These are phyloP conservation scores for Heliconius sara DNA, from an alignment of 2,888 invertebrate species.

Conservation along the genomic window DNA sequence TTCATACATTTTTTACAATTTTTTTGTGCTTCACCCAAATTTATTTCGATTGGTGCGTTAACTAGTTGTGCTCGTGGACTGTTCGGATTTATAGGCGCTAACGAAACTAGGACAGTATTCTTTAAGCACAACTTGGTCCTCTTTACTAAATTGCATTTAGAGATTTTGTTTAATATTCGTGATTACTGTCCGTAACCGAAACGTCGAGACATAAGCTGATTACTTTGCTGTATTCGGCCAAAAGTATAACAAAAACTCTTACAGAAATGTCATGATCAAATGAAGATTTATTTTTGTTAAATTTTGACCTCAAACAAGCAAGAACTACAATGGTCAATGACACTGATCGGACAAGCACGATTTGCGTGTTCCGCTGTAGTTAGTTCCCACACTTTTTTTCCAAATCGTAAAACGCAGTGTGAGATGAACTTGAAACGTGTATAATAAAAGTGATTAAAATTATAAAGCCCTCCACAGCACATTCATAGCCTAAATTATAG, in stretches of 20 bases:
- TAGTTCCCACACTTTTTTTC: constrained; percentile 46
- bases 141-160: not conserved
- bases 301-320: constrained; percentile 21
- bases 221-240: not conserved
- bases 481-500: not conserved
- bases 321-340: constrained; percentile 49
- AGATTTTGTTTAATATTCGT: not conserved
- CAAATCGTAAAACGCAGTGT: constrained; percentile 18
- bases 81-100: too few species aligned
- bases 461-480: not conserved
- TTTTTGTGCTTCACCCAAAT: not conserved
- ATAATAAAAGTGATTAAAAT: constrained; percentile 2
- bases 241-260: not conserved
- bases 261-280: not conserved
- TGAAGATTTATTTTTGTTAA: not conserved
- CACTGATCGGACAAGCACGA: constrained; percentile 49
- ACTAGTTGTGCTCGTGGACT: not conserved
- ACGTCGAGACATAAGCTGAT: not conserved
- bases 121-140: too few species aligned
- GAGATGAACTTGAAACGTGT: constrained; percentile 1
- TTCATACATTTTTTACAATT: constrained; percentile 1
- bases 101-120: too few species aligned
- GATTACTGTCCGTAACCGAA: not conserved
- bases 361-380: constrained; percentile 46
- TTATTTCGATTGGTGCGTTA: not conserved